Conservation (phyloP, 2,113 vertebrate genomes). For the Ploceus nigricollis region DNA sequence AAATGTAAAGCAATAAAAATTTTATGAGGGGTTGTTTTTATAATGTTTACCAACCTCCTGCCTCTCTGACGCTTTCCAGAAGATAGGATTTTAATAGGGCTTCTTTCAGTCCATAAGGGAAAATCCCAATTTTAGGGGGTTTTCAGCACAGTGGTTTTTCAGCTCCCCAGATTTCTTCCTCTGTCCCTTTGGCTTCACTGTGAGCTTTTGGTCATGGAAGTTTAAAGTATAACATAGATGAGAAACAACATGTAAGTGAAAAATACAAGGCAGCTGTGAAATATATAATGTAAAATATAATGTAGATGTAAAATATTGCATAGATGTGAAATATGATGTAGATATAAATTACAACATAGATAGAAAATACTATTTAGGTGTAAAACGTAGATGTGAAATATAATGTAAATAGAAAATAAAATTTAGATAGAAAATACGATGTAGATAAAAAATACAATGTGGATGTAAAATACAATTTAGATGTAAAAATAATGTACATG, state of each 20-base stretch:
- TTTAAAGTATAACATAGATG: neutral
- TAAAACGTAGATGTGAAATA: neutral
- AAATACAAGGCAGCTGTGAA: neutral
- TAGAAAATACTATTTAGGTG: neutral
- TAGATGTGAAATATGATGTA: neutral
- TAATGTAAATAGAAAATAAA: neutral
- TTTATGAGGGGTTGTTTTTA: constrained; percentile 14
- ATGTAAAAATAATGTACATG: too few species aligned
- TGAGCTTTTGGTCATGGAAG: neutral
- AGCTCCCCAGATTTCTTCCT: neutral
- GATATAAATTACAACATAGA: accelerated
- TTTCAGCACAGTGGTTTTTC: neutral
- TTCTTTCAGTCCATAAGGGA: neutral
- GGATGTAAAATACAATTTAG: neutral
- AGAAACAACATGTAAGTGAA: neutral
- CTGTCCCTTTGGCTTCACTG: neutral
- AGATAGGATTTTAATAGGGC: constrained; percentile 43
- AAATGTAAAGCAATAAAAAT: constrained; percentile 56
- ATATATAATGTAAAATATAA: neutral
- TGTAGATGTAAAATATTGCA: accelerated
- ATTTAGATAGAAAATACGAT: neutral
- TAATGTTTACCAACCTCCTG: constrained; percentile 46
- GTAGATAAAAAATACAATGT: neutral
- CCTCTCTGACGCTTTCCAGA: constrained; percentile 55
- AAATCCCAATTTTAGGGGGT: neutral